Percentiles rank a stretch among this genome's conserved stretches.
phyloP scores from a whole-genome alignment of 2,888 invertebrate species.

The Sericinus montela region DNA sequence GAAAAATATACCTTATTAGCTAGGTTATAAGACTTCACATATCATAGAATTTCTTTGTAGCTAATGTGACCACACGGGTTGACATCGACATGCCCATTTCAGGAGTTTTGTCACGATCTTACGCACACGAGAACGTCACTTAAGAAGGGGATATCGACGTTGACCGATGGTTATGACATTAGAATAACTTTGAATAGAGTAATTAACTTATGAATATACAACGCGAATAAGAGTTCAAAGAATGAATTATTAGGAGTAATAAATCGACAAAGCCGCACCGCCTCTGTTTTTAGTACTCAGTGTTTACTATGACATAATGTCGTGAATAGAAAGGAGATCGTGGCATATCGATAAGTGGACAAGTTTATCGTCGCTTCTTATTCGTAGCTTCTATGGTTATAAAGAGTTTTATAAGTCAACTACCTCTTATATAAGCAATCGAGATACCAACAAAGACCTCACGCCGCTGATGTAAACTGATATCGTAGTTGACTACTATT shows the following conservation, averaged over 20 bases:
- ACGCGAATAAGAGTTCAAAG: conserved; percentile 46
- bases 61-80: conserved; percentile 51
- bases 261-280: conserved; percentile 16
- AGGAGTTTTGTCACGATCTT: conserved; percentile 70
- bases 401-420: conserved; percentile 5
- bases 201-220: conserved; percentile 69
- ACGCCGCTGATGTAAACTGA: conserved; percentile 4
- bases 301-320: conserved; percentile 40
- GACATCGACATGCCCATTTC: conserved; percentile 60
- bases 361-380: conserved; percentile 13
- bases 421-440: conserved; percentile 12
- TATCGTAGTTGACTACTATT: not conserved
- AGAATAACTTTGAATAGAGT: conserved; percentile 75
- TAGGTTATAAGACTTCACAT: conserved; percentile 31
- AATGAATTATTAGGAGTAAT: conserved; percentile 50
- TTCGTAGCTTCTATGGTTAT: conserved; percentile 5
- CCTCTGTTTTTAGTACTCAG: conserved; percentile 25
- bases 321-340: conserved; percentile 16
- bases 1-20: conserved; percentile 46
- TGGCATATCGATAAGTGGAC: conserved; percentile 13
- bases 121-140: conserved; percentile 54
- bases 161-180: conserved; percentile 73
- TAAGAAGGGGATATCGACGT: conserved; percentile 64
- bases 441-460: conserved; percentile 8
- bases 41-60: conserved; percentile 24